phyloP scores from a whole-genome alignment of 2,888 invertebrate species.

The Nemapogon koenigi region DNA sequence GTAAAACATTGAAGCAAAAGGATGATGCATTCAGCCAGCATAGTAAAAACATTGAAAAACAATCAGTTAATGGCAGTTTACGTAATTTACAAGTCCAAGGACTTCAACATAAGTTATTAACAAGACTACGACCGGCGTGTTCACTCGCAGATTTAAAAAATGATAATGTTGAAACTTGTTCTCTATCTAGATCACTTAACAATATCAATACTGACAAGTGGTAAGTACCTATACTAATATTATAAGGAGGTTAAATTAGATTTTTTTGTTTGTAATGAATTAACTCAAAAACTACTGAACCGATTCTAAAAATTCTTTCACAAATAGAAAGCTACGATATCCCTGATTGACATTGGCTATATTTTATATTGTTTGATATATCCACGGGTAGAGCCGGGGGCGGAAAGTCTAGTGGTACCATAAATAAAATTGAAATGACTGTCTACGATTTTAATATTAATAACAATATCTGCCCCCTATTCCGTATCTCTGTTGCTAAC shows the following conservation, averaged over 20 bases:
- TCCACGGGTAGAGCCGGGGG: no score
- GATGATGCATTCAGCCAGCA: background rate
- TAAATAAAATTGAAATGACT: no score
- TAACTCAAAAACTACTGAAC: no score
- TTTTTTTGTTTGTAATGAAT: background rate
- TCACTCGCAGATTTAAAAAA: constrained; percentile 43
- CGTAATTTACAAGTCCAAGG: constrained; percentile 21
- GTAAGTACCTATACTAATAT: constrained; percentile 23
- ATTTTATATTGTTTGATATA: no score
- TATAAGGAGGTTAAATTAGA: background rate
- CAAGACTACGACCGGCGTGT: constrained; percentile 38
- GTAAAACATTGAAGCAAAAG: background rate
- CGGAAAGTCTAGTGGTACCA: background rate
- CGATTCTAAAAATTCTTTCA: no score
- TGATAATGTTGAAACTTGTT: constrained; percentile 22
- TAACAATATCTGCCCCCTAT: no score
- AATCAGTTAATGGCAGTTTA: constrained; percentile 24
- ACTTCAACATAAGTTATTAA: constrained; percentile 36
- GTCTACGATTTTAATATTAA: no score
- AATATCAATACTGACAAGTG: constrained; percentile 26
- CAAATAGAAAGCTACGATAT: no score
- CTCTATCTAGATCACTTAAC: constrained; percentile 34
- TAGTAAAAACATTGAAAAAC: constrained; percentile 18
- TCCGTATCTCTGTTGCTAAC: no score
- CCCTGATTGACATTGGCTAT: no score